Evolutionary conservation across 2,888 invertebrate genomes (phyloP).

Genomic region (Chrysotoxum bicinctum): DNA sequence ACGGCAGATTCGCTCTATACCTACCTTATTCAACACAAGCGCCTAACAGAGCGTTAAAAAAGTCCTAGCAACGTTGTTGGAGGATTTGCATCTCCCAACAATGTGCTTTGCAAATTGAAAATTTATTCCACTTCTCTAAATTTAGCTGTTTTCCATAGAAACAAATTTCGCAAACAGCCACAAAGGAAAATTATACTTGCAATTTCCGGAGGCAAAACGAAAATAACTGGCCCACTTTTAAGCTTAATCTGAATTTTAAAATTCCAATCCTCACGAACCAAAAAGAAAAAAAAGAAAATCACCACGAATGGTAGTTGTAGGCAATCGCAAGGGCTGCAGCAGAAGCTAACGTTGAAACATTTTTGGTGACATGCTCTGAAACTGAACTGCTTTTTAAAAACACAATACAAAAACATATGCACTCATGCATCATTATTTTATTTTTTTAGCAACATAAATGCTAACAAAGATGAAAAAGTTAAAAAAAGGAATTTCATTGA

Average conservation of each 20-base stretch:
- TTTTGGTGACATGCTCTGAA: constrained; percentile 42
- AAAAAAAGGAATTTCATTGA: constrained; percentile 5
- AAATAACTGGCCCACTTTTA: constrained; percentile 6
- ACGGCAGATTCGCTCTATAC: neutral
- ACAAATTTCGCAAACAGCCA: neutral
- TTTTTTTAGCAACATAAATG: neutral
- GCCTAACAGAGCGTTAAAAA: constrained; percentile 1
- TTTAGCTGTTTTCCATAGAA: neutral
- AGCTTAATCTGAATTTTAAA: constrained; percentile 42
- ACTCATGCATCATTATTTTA: constrained; percentile 59
- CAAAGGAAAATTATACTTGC: constrained; percentile 39
- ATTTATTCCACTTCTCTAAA: constrained; percentile 21
- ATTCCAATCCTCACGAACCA: constrained; percentile 36
- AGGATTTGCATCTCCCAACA: constrained; percentile 1
- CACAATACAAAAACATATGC: constrained; percentile 29
- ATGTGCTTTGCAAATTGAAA: constrained; percentile 25
- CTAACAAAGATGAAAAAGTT: neutral
- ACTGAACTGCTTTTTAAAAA: constrained; percentile 25
- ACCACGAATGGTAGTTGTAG: neutral
- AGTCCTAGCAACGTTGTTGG: neutral
- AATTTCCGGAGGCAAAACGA: constrained; percentile 14
- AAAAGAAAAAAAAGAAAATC: neutral
- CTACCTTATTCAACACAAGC: neutral
- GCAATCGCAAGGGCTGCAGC: neutral
- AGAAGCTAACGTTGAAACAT: constrained; percentile 21